Conservation (phyloP, 2,888 invertebrate species). For the Lucinisca nassula region DNA sequence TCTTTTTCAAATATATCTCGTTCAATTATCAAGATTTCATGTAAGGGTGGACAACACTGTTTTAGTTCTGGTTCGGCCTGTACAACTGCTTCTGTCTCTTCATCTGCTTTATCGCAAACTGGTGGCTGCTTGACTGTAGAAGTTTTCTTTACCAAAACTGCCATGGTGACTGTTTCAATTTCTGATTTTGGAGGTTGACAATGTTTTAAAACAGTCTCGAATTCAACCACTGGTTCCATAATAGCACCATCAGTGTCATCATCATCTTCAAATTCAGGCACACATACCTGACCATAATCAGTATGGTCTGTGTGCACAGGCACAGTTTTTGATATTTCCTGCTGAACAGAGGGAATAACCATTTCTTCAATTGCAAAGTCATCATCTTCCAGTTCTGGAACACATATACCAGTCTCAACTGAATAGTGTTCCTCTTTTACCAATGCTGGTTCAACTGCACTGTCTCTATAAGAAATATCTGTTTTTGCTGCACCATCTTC, state of each 20-base stretch:
- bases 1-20: background rate
- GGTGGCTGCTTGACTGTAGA: background rate
- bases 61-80: background rate
- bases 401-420: slow-evolving; percentile 38
- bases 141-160: background rate
- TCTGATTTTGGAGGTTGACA: background rate
- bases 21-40: background rate
- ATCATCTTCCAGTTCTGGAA: slow-evolving; percentile 72
- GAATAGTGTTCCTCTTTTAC: slow-evolving; percentile 8
- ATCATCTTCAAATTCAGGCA: slow-evolving; percentile 87
- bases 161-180: background rate
- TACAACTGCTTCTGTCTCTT: background rate
- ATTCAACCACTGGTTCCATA: background rate
- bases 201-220: background rate
- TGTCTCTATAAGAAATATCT: no score
- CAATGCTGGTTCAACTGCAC: slow-evolving; percentile 31
- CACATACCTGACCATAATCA: slow-evolving; percentile 67
- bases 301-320: slow-evolving; percentile 26
- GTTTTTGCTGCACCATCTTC: slow-evolving; percentile 72
- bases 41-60: background rate
- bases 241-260: slow-evolving; percentile 60
- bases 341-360: slow-evolving; percentile 89
- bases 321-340: slow-evolving; percentile 2
- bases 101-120: background rate
- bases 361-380: slow-evolving; percentile 49